Evolutionary conservation across 2,113 vertebrate species (phyloP), one percentile per base, ranked within the genome.

Genomic region (Vimba vimba): DNA sequence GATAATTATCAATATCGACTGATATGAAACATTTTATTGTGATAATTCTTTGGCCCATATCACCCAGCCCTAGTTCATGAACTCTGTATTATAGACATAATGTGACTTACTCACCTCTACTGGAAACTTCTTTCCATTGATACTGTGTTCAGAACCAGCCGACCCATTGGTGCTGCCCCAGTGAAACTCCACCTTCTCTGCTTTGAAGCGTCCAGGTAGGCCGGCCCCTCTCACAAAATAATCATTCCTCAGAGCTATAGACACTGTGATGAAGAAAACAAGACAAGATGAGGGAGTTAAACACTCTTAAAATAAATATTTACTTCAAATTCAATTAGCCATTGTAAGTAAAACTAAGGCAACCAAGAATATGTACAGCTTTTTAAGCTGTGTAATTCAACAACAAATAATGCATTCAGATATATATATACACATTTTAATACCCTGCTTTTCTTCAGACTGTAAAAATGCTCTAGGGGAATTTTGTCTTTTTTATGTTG

Each of bases 101-200:
- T 52, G 19, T 23, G 30, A 27, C 2, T 55, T 2, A 36, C 68
- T 95, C 90, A 97, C 98, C 97, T 99, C 98, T 8, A 99, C 97
- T 0, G 98, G 98, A 93, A 97, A 99, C 89, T 95, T 95, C 91
- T 94, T 96, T 92, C 97, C 96, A 2, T 97, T 96, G 92, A 99
- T 94, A 91, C 98, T 97, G 95, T 99, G 98, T 52, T 99, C 98
- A 0, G 98, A 99, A 88, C 98, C 98, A 0, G 96, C 96, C 0
- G 97, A 98, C 83, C 96, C 97, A 27, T 97, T 98, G 93, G 94
- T 98, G 87, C 97, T 97, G 86, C 98, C 98, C 98, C 98, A 99
- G 93, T 99, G 98, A 93, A 99, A 99, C 91, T 99, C 98, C 90
- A 99, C 96, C 95, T 98, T 99, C 93, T 99, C 98, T 2, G 97